These are phyloP conservation scores for Melanotus villosus DNA, from an alignment of 2,888 invertebrate species.

Conservation along the genomic window DNA sequence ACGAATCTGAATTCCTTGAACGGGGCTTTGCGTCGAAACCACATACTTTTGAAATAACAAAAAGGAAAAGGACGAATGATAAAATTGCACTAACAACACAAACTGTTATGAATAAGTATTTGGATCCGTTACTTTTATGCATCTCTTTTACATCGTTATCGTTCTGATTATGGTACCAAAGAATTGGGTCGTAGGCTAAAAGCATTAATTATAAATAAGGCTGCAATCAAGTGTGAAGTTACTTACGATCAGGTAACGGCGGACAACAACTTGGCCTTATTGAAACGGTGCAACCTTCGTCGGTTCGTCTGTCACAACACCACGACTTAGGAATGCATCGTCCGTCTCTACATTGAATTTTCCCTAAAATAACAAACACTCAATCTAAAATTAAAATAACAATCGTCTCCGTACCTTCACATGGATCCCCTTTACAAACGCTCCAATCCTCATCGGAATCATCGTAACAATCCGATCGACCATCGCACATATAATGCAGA, in stretches of 20 bases:
- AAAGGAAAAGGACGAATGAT: constrained; percentile 62
- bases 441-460: constrained; percentile 69
- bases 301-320: constrained; percentile 70
- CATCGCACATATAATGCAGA: constrained; percentile 71
- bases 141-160: neutral
- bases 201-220: constrained; percentile 8
- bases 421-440: constrained; percentile 67
- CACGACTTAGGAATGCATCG: constrained; percentile 71
- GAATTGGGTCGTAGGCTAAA: constrained; percentile 31
- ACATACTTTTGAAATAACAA: constrained; percentile 64
- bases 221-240: neutral
- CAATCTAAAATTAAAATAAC: too few species aligned
- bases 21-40: constrained; percentile 62
- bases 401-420: too few species aligned
- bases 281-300: constrained; percentile 68
- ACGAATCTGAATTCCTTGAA: constrained; percentile 43
- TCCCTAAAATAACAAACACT: constrained; percentile 59
- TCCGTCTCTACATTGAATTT: constrained; percentile 68
- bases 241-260: constrained; percentile 63
- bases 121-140: constrained; percentile 15
- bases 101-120: constrained; percentile 62
- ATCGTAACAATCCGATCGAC: constrained; percentile 69
- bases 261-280: constrained; percentile 68
- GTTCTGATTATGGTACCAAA: neutral
- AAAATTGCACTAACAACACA: constrained; percentile 65